These are phyloP conservation scores for Probaryconus sp. DNA, from an alignment of 1,140 invertebrate genomes.

Conservation along the genomic window DNA sequence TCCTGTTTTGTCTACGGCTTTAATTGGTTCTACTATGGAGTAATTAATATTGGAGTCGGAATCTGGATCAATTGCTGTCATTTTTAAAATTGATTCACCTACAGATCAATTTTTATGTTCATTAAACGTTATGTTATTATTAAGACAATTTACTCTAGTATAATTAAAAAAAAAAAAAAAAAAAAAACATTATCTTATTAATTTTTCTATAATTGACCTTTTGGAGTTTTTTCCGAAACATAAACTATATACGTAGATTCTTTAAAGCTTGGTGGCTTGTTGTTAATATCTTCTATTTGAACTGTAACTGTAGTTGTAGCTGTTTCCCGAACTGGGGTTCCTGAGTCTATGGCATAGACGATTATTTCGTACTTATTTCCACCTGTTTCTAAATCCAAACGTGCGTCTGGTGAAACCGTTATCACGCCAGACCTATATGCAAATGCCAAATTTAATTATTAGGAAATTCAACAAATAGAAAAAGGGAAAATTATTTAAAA, in stretches of 20 bases:
- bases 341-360: constrained; percentile 85
- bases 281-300: constrained; percentile 88
- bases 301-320: constrained; percentile 86
- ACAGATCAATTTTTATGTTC: not conserved
- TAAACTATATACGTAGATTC: constrained; percentile 83
- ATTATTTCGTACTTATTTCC: constrained; percentile 84
- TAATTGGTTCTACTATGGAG: constrained; percentile 83
- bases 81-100: constrained; percentile 81
- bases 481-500: not conserved
- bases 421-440: constrained; percentile 83
- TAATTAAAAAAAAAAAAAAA: not conserved
- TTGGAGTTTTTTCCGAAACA: constrained; percentile 84
- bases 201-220: constrained; percentile 74
- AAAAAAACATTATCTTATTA: no score
- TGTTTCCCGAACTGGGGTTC: constrained; percentile 85
- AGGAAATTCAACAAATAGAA: no score
- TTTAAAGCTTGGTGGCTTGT: constrained; percentile 88
- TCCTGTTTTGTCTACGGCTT: constrained; percentile 87
- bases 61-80: constrained; percentile 85
- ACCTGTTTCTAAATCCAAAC: constrained; percentile 84
- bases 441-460: no score
- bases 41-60: constrained; percentile 84
- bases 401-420: constrained; percentile 85
- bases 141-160: constrained; percentile 11
- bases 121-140: constrained; percentile 10